Percentiles rank a stretch among this genome's conserved stretches.
These are phyloP conservation scores for Apteryx owenii DNA, from an alignment of 2,113 vertebrate species.

Conservation along the genomic window DNA sequence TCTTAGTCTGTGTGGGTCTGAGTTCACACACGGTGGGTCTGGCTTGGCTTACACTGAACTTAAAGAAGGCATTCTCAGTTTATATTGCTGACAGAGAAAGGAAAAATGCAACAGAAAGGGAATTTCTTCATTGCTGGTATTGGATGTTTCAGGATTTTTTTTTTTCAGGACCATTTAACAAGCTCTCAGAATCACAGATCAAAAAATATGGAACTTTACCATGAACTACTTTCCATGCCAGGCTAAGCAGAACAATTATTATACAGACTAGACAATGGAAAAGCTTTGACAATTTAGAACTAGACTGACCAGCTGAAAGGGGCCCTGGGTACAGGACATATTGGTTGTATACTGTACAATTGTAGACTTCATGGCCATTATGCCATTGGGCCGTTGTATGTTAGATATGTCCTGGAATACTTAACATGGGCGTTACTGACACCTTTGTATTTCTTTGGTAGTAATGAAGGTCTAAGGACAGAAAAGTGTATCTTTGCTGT, in stretches of 20 bases:
- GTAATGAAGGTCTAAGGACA: neutral
- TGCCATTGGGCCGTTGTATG: neutral
- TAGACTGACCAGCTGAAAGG: neutral
- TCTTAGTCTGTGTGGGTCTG: neutral
- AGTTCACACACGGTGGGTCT: neutral
- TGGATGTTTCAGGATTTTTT: neutral
- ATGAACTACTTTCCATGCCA: neutral
- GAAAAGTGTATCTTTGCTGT: neutral
- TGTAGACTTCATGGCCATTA: neutral
- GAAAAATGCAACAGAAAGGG: neutral
- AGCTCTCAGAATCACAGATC: neutral
- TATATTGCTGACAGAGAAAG: neutral
- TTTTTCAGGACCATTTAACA: neutral
- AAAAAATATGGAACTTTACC: neutral
- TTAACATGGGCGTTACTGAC: neutral
- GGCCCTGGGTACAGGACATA: fast-evolving
- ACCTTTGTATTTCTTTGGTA: neutral
- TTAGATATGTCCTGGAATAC: neutral
- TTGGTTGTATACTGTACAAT: fast-evolving
- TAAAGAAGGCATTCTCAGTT: neutral
- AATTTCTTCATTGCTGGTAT: neutral
- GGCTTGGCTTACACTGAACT: neutral
- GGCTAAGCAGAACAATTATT: neutral
- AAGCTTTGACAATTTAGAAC: neutral
- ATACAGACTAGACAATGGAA: neutral